Evolutionary conservation across 2,888 invertebrate species (phyloP).

Genomic region (Mongoloraphidia duomilia): DNA sequence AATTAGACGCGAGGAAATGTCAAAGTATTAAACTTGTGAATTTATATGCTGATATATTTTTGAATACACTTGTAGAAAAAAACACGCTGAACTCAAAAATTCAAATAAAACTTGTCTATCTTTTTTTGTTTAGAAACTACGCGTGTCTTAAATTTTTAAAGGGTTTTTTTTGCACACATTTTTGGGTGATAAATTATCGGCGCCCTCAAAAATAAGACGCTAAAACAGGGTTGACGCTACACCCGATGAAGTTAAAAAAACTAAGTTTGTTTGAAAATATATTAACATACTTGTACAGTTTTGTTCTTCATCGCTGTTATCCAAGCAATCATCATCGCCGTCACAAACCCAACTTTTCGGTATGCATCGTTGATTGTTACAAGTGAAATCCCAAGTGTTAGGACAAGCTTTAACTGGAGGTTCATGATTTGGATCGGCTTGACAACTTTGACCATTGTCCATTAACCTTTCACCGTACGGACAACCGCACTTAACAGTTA

Average conservation of each 20-base stretch:
- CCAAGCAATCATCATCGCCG: conserved; percentile 90
- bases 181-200: too few species aligned
- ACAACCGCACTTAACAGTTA: conserved; percentile 71
- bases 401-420: conserved; percentile 81
- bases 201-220: too few species aligned
- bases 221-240: too few species aligned
- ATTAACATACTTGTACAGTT: conserved; percentile 82
- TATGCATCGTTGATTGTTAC: conserved; percentile 81
- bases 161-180: too few species aligned
- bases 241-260: conserved; percentile 1
- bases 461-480: conserved; percentile 80
- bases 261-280: conserved; percentile 1
- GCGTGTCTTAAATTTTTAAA: too few species aligned
- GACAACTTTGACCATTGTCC: conserved; percentile 54
- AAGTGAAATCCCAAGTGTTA: conserved; percentile 87
- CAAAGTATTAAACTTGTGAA: too few species aligned
- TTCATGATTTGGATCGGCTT: conserved; percentile 69
- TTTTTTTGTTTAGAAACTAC: too few species aligned
- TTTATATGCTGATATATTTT: too few species aligned
- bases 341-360: conserved; percentile 93
- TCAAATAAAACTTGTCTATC: too few species aligned
- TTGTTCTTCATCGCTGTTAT: conserved; percentile 89
- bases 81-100: too few species aligned
- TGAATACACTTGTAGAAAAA: too few species aligned
- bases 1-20: too few species aligned